These are phyloP conservation scores for Napeogenes sylphis DNA, from an alignment of 2,888 invertebrate genomes.

Conservation along the genomic window DNA sequence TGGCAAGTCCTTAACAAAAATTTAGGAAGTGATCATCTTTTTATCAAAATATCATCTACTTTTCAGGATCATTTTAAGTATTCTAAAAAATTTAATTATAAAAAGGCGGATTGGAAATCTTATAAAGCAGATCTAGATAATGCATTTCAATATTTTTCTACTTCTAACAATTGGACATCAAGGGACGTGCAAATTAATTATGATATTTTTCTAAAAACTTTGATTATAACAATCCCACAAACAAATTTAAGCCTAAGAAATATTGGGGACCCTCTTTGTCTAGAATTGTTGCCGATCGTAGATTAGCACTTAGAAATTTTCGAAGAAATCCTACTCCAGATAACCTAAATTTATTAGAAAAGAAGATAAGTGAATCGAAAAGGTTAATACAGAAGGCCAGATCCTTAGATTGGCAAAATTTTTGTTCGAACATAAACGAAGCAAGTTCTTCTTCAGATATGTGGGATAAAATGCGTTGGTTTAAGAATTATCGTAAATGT, in stretches of 20 bases:
- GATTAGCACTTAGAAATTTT: constrained; percentile 19
- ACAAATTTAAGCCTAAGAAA: constrained; percentile 19
- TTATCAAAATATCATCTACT: too few species aligned
- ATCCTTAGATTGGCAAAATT: constrained; percentile 9
- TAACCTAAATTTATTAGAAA: constrained; percentile 12
- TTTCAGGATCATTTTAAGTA: too few species aligned
- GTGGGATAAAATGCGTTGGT: constrained; percentile 16
- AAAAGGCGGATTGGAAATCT: constrained; percentile 17
- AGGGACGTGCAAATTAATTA: constrained; percentile 11
- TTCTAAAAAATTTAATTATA: constrained; percentile 16
- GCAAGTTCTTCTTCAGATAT: background rate
- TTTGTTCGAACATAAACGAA: constrained; percentile 15
- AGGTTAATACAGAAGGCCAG: constrained; percentile 8
- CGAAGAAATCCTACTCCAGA: constrained; percentile 20
- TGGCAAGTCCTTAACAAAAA: too few species aligned
- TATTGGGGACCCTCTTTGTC: constrained; percentile 22
- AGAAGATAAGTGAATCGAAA: constrained; percentile 9
- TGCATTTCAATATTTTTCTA: background rate
- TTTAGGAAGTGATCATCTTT: too few species aligned
- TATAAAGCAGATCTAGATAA: constrained; percentile 6
- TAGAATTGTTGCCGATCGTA: constrained; percentile 18
- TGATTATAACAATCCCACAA: constrained; percentile 7
- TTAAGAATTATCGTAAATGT: constrained; percentile 1
- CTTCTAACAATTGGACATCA: background rate
- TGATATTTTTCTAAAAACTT: constrained; percentile 13